These are phyloP conservation scores for Chymomyza caudatula DNA, from an alignment of 2,888 invertebrate genomes.

Conservation along the genomic window DNA sequence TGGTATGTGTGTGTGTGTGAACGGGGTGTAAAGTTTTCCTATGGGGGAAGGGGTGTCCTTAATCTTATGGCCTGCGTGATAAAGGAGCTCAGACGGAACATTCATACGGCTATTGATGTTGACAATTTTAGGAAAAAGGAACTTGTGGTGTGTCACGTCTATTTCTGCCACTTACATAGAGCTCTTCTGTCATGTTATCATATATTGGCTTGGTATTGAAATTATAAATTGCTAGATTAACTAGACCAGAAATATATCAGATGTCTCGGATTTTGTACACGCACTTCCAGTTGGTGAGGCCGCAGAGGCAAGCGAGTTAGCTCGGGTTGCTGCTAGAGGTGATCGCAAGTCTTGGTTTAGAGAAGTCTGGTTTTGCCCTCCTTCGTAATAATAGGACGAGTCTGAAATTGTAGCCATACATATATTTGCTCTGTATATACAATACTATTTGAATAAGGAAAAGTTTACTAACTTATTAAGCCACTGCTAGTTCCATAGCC, in stretches of 20 bases:
- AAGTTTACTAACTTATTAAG: constrained; percentile 81
- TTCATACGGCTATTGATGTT: no score
- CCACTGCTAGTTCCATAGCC: constrained; percentile 82
- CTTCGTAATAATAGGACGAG: constrained; percentile 83
- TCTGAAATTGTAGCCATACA: constrained; percentile 76
- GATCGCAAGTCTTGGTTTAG: constrained; percentile 83
- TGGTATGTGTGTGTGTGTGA: no score
- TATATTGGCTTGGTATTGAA: background rate
- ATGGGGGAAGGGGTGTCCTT: no score
- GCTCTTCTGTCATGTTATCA: no score
- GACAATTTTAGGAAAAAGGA: no score
- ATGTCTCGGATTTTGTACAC: constrained; percentile 82
- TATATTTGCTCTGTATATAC: background rate
- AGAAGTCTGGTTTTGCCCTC: constrained; percentile 72
- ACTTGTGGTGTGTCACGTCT: no score
- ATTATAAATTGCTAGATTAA: constrained; percentile 19
- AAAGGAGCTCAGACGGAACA: no score
- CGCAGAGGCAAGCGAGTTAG: constrained; percentile 84
- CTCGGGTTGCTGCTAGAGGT: constrained; percentile 84
- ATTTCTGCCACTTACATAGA: no score
- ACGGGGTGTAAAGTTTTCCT: no score
- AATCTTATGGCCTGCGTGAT: no score
- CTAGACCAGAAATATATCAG: constrained; percentile 77
- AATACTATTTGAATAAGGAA: background rate
- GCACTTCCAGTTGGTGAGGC: constrained; percentile 86